These are phyloP conservation scores for Caloenas nicobarica DNA, from an alignment of 2,113 vertebrate species.

Conservation along the genomic window DNA sequence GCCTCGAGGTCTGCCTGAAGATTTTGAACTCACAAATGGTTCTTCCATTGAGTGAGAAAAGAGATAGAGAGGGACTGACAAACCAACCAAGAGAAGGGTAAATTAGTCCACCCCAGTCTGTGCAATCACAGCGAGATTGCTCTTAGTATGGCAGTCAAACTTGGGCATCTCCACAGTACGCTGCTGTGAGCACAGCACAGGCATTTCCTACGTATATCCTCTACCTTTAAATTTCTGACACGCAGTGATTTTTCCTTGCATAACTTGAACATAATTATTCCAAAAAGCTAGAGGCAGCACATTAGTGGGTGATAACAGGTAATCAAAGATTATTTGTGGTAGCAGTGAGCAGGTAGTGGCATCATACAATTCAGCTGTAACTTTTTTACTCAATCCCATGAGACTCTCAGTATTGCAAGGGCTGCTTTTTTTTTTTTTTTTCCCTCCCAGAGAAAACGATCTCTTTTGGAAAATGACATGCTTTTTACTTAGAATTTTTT, in stretches of 20 bases:
- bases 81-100: background rate
- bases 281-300: background rate
- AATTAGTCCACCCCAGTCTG: background rate
- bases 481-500: background rate
- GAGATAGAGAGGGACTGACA: background rate
- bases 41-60: background rate
- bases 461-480: background rate
- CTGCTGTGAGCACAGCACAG: background rate
- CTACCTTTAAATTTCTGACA: background rate
- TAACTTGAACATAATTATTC: background rate
- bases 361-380: background rate
- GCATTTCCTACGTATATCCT: background rate
- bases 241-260: background rate
- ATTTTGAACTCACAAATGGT: background rate
- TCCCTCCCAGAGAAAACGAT: background rate
- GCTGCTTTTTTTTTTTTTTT: background rate
- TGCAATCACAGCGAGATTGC: background rate
- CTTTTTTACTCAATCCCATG: background rate
- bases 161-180: accelerated
- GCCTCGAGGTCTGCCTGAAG: background rate
- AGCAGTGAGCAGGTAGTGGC: background rate
- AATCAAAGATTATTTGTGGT: background rate
- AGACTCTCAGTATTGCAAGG: background rate
- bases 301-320: background rate
- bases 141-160: accelerated